Percentiles rank a stretch among this genome's conserved stretches.
These are phyloP conservation scores for Phasia obesa DNA, from an alignment of 2,888 invertebrate species.

Conservation along the genomic window DNA sequence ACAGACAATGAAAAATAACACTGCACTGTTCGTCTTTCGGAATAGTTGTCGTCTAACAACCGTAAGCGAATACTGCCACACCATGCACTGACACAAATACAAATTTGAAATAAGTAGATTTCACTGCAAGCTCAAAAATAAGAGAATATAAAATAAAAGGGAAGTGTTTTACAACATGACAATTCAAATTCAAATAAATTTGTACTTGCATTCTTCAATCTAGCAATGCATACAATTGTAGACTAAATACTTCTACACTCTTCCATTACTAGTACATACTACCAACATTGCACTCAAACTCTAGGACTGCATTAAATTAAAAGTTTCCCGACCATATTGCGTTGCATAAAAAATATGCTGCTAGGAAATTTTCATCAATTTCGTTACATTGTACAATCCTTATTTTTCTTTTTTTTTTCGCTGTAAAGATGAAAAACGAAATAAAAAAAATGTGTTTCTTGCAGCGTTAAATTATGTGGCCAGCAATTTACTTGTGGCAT, in stretches of 20 bases:
- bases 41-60: conserved; percentile 30
- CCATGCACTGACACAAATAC: conserved; percentile 19
- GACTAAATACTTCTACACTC: conserved; percentile 20
- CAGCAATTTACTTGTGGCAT: conserved; percentile 47
- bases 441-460: conserved; percentile 44
- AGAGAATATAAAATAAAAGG: conserved; percentile 33
- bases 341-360: conserved; percentile 49
- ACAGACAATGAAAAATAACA: conserved; percentile 28
- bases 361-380: conserved; percentile 55
- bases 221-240: conserved; percentile 8
- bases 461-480: conserved; percentile 67
- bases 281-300: conserved; percentile 23
- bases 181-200: conserved; percentile 65
- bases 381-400: conserved; percentile 35
- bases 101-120: conserved; percentile 43
- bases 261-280: too few species aligned
- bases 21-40: conserved; percentile 10
- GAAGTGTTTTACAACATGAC: conserved; percentile 63
- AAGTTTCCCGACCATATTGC: conserved; percentile 48
- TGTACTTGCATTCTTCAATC: conserved; percentile 31
- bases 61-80: conserved; percentile 24
- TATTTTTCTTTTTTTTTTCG: conserved; percentile 1
- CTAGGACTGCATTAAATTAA: conserved; percentile 47
- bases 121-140: conserved; percentile 26
- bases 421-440: conserved; percentile 10